Evolutionary conservation across 2,888 invertebrate species (phyloP), one percentile per base, ranked within the genome.

Genomic region (Macrosiphum euphorbiae): DNA sequence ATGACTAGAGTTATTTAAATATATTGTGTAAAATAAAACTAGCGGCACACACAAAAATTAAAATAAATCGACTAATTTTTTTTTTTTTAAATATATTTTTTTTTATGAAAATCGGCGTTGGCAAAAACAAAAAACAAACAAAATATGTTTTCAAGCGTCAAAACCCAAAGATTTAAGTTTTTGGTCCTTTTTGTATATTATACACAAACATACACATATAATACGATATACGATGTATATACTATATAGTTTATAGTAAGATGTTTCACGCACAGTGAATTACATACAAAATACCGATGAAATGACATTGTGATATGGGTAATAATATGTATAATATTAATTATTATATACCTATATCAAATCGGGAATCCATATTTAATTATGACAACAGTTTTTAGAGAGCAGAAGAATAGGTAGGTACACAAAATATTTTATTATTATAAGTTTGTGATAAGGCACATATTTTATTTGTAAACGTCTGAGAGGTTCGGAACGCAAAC

Each of bases 1-100:
- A 94, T 94, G 93, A 94, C 93, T 94, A 94, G 93, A 93, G 58
- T 86, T 94, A 94, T 94, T 58, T 86, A 86, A 86, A 90, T 20
- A n/a, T 86, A 94, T 86, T 67, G 61, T 26, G 50, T 94, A 55
- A 90, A 86, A 93, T 93, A 93, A 55, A 94, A 94, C 93, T 94
- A 94, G 93, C 93, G 90, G 93, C 93, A 94, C 93, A 94, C 92
- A 89, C 41, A 28, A 89, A 90, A 86, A 90, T 85, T 78, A 94
- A 93, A 89, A 84, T 89, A 84, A 84, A 84, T 92, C 47, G 20
- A 92, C 92, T 92, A 88, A 35, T 78, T 78, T 78, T 78, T 78
- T 78, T 78, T 78, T 67, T 67, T 13, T n/a, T 78, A 78, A 35
- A 78, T 35, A 28, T 87, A 41, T 28, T 55, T 55, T 55, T 44